phyloP scores from a whole-genome alignment of 2,888 invertebrate species.

The Yponomeuta sedellus region DNA sequence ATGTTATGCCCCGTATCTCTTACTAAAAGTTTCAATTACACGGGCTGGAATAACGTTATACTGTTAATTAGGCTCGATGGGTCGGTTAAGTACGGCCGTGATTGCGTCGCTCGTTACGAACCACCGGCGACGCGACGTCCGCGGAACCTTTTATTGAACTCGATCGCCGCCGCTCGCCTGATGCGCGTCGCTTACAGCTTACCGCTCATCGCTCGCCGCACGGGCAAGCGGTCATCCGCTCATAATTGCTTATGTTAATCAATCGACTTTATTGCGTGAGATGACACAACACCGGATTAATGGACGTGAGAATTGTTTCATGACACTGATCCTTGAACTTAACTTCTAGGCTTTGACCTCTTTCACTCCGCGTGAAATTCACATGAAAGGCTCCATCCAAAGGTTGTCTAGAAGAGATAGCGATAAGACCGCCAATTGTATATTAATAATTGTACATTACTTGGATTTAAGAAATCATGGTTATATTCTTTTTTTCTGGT shows the following conservation, averaged over 20 bases:
- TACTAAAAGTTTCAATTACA: conserved; percentile 38
- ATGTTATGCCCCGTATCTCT: conserved; percentile 31
- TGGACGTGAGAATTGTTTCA: neutral
- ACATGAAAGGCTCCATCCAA: too few relatives aligned
- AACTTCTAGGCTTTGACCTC: too few relatives aligned
- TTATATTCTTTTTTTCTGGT: too few relatives aligned
- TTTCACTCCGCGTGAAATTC: too few relatives aligned
- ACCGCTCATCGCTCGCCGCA: neutral
- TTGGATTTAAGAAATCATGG: too few relatives aligned
- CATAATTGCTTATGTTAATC: conserved; percentile 3
- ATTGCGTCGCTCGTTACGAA: conserved; percentile 12
- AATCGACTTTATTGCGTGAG: neutral
- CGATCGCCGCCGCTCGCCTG: neutral
- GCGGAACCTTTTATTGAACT: neutral
- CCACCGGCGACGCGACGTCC: conserved; percentile 2
- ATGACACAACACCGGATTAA: neutral
- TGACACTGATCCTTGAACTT: neutral
- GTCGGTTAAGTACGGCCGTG: conserved; percentile 19
- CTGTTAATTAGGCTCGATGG: conserved; percentile 27
- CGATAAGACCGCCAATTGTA: too few relatives aligned
- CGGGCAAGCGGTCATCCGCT: neutral
- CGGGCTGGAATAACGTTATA: conserved; percentile 22
- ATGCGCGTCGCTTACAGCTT: neutral
- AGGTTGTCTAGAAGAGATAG: too few relatives aligned
- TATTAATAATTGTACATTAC: too few relatives aligned